Conservation (phyloP, 2,113 vertebrate genomes). For the Hystrix brachyura region DNA sequence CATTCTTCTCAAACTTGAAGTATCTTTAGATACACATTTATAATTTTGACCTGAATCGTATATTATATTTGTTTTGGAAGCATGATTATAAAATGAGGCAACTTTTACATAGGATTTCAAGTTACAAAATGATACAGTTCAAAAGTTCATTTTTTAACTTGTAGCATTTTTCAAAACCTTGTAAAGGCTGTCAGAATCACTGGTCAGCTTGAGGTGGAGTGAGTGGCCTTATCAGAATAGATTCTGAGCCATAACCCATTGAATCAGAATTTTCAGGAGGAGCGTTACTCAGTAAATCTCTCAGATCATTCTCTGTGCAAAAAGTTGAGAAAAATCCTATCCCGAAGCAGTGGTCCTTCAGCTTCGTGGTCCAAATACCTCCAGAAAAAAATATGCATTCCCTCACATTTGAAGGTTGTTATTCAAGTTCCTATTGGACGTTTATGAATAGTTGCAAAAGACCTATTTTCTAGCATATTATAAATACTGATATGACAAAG, state of each 20-base stretch:
- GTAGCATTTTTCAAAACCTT: not conserved
- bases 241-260: not conserved
- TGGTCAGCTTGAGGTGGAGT: not conserved
- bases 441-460: slow-evolving; percentile 22
- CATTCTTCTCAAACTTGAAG: not conserved
- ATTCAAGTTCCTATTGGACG: slow-evolving; percentile 18
- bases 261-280: not conserved
- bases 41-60: slow-evolving; percentile 31
- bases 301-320: not conserved
- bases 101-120: slow-evolving; percentile 52
- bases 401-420: not conserved
- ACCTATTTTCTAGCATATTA: not conserved
- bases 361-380: not conserved
- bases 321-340: not conserved
- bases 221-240: not conserved
- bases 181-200: not conserved
- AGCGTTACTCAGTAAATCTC: not conserved
- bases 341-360: not conserved
- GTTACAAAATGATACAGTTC: slow-evolving; percentile 6
- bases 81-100: slow-evolving; percentile 33
- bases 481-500: slow-evolving; percentile 19
- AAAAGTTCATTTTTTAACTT: not conserved
- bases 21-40: not conserved
- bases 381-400: not conserved
- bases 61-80: not conserved